A percentile compares a stretch with the other conserved stretches of the same genome.
phyloP scores from a whole-genome alignment of 1,140 invertebrate genomes.

The Fopius arisanus region DNA sequence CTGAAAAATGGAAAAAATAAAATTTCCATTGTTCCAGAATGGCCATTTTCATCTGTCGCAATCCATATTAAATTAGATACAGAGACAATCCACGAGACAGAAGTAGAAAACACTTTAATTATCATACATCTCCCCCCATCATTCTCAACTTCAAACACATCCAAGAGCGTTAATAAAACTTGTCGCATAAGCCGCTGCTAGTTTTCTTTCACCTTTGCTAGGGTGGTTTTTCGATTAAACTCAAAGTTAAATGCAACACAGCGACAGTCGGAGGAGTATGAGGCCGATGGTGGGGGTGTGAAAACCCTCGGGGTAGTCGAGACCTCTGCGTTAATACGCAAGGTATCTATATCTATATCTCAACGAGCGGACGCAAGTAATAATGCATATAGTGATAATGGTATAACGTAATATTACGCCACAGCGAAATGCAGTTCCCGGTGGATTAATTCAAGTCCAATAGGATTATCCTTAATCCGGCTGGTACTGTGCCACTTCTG shows the following conservation, averaged over 20 bases:
- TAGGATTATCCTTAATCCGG: conserved; percentile 59
- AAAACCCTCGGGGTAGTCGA: neutral
- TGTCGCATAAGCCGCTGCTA: neutral
- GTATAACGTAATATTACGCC: conserved; percentile 52
- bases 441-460: conserved; percentile 59
- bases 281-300: neutral
- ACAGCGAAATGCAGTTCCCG: conserved; percentile 49
- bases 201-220: conserved; percentile 7
- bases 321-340: neutral
- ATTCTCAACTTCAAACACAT: neutral
- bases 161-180: conserved; percentile 16
- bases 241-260: conserved; percentile 24
- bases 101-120: neutral
- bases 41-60: neutral
- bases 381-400: conserved; percentile 49
- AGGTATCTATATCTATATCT: conserved; percentile 14
- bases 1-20: neutral
- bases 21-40: neutral
- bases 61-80: neutral
- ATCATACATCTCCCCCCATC: neutral
- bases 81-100: neutral
- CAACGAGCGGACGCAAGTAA: conserved; percentile 24
- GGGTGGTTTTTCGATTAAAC: conserved; percentile 25
- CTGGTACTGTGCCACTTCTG: conserved; percentile 37
- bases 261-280: neutral